Percentiles rank a stretch among this genome's conserved stretches.
Evolutionary conservation across 2,797 vertebrate genomes (phyloP).

Genomic region (Mallotus villosus): DNA sequence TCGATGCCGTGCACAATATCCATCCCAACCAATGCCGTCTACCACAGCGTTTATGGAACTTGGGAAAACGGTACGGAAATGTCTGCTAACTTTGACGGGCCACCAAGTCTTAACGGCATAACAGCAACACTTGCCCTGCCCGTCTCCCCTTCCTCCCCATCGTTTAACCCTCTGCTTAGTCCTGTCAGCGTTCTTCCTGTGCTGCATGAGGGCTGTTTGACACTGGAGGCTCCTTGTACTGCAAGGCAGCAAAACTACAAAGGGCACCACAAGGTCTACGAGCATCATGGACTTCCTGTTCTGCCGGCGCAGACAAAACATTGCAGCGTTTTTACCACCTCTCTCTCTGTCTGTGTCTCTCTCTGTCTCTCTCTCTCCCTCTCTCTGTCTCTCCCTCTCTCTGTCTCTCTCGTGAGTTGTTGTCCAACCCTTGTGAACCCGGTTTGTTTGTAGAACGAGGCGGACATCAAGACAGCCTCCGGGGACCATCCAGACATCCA

Average conservation of each 20-base stretch:
- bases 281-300: not conserved
- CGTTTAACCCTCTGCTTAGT: not conserved
- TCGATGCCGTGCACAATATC: not conserved
- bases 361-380: not conserved
- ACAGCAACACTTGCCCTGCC: not conserved
- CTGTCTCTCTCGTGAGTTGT: no score
- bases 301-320: conserved; percentile 1
- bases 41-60: not conserved
- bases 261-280: conserved; percentile 7
- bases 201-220: conserved; percentile 1
- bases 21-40: not conserved
- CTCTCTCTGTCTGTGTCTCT: not conserved
- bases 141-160: not conserved
- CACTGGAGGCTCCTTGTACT: not conserved
- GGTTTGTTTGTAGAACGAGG: no score
- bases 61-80: not conserved
- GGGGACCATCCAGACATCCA: no score
- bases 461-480: no score
- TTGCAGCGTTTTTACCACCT: not conserved
- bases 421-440: no score
- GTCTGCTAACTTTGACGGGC: not conserved
- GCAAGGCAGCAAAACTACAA: conserved; percentile 10
- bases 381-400: no score
- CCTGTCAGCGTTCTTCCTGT: not conserved
- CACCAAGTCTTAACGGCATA: not conserved